Conservation (phyloP, 2,797 vertebrate genomes). For the Otolemur crassicaudatus region DNA sequence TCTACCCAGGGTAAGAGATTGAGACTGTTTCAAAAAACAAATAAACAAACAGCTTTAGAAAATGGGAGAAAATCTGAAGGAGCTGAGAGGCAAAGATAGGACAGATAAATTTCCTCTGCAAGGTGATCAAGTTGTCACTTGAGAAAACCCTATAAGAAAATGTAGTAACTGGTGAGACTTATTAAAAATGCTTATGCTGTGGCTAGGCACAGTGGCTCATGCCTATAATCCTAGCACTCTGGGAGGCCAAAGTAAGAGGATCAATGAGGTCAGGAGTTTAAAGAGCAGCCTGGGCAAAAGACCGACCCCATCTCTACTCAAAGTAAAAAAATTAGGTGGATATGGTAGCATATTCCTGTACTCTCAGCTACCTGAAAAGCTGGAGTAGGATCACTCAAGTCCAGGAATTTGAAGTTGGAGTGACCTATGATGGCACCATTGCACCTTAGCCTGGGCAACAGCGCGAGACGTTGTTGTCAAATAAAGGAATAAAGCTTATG, state of each 20-base stretch:
- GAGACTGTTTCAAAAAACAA: too few relatives aligned
- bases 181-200: not conserved
- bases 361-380: not conserved
- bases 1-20: too few relatives aligned
- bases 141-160: not conserved
- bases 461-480: too few relatives aligned
- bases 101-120: not conserved
- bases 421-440: not conserved
- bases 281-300: not conserved
- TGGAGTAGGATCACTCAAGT: not conserved
- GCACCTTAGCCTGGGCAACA: not conserved
- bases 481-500: not conserved
- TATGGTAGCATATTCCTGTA: not conserved
- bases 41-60: not conserved
- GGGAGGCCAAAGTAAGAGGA: not conserved
- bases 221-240: not conserved
- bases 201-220: fast-evolving
- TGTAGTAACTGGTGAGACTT: not conserved
- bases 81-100: not conserved
- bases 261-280: not conserved
- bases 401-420: not conserved
- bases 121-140: not conserved
- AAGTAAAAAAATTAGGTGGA: not conserved
- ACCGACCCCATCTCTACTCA: not conserved
- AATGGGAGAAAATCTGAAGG: not conserved